Conservation (phyloP, 2,888 invertebrate species). For the Hymenopus coronatus region DNA sequence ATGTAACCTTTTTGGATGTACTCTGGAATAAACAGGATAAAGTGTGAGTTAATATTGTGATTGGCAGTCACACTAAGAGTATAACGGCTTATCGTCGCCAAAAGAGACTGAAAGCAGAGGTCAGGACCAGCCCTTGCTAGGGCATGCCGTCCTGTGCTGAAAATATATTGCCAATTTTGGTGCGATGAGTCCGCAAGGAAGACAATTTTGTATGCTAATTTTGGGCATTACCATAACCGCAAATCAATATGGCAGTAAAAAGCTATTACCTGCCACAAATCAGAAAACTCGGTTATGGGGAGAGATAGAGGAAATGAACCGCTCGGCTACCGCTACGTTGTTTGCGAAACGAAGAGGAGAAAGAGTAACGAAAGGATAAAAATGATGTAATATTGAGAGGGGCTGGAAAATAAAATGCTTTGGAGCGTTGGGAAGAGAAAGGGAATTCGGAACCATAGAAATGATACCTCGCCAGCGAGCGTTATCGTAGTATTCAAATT, state of each 20-base stretch:
- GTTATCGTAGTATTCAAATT: not conserved
- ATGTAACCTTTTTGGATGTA: too few species aligned
- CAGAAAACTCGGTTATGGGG: not conserved
- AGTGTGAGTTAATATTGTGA: too few species aligned
- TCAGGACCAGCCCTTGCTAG: not conserved
- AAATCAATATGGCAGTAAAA: not conserved
- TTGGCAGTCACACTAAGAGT: too few species aligned
- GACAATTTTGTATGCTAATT: not conserved
- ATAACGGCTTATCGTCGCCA: too few species aligned
- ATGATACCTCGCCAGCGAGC: not conserved
- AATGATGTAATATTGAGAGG: not conserved
- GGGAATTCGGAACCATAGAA: not conserved
- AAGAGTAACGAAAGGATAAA: not conserved
- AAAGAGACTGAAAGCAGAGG: not conserved
- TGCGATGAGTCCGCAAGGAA: not conserved
- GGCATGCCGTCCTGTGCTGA: not conserved
- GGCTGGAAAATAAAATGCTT: not conserved
- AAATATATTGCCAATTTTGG: not conserved
- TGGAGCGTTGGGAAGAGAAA: not conserved
- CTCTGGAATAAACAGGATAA: too few species aligned
- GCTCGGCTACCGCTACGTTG: not conserved
- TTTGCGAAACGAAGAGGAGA: not conserved
- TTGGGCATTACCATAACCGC: not conserved
- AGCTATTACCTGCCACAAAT: not conserved
- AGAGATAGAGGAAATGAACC: not conserved